phyloP scores from a whole-genome alignment of 2,113 vertebrate genomes.

The Notechis scutatus region DNA sequence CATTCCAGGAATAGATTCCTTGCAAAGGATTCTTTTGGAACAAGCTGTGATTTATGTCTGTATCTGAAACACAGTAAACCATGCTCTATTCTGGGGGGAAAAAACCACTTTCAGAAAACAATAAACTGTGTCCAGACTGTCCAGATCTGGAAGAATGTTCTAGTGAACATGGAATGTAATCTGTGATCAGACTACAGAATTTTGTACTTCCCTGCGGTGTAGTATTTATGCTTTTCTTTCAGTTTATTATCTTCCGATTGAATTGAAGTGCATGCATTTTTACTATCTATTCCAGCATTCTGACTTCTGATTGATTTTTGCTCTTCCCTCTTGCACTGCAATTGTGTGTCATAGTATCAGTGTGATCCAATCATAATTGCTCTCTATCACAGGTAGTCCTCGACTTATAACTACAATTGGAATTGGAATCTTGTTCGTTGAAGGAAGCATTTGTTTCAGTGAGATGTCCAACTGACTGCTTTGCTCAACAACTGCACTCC shows the following conservation, averaged over 20 bases:
- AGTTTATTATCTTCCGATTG: background rate
- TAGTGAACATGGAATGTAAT: background rate
- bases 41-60: background rate
- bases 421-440: no score
- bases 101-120: background rate
- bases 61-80: background rate
- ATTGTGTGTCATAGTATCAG: background rate
- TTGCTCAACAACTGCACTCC: no score
- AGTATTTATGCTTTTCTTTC: background rate
- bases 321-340: background rate
- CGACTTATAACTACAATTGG: no score
- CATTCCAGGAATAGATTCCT: background rate
- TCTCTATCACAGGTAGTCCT: background rate
- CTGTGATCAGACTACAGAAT: background rate
- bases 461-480: no score
- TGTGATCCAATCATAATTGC: background rate
- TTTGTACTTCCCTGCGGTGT: background rate
- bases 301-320: background rate
- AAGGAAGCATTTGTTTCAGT: no score
- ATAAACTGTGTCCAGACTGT: background rate
- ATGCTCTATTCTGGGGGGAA: background rate
- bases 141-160: background rate
- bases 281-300: background rate
- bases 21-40: background rate
- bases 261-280: background rate